Conservation (phyloP, 2,113 vertebrate species). For the Ivindomyrus marchei region DNA sequence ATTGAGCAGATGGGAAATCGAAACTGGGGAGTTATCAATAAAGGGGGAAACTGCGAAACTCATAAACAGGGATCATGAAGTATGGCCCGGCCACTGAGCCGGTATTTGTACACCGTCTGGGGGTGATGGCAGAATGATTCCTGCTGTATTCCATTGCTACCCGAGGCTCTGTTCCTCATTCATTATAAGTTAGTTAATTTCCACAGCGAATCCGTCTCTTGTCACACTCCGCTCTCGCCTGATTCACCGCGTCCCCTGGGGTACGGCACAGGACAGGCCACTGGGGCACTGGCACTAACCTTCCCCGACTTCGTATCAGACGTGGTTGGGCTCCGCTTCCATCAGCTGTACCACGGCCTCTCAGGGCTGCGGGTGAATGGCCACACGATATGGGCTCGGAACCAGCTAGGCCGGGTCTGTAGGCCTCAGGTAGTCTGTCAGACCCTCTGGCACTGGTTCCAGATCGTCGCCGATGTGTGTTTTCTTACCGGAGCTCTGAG, state of each 20-base stretch:
- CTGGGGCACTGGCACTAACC: background rate
- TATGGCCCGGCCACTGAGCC: constrained; percentile 31
- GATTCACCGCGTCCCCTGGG: background rate
- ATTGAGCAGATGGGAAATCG: constrained; percentile 34
- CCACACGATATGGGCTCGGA: background rate
- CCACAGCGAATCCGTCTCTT: constrained; percentile 61
- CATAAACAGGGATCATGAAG: constrained; percentile 46
- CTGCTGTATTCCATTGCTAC: constrained; percentile 52
- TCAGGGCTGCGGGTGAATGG: background rate
- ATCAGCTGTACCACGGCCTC: background rate
- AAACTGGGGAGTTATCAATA: constrained; percentile 57
- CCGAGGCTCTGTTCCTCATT: constrained; percentile 53
- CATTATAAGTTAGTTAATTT: constrained; percentile 59
- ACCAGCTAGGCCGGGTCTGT: background rate
- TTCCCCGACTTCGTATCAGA: background rate
- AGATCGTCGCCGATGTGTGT: background rate
- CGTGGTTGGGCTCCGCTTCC: background rate
- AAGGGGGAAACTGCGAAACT: constrained; percentile 47
- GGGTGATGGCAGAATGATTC: constrained; percentile 57
- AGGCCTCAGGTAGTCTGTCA: background rate
- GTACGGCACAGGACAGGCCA: background rate
- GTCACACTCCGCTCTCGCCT: constrained; percentile 45
- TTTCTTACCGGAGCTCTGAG: background rate
- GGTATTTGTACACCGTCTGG: constrained; percentile 44
- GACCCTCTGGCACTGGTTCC: background rate